Conservation (phyloP, 2,888 invertebrate species). For the Zygaena filipendulae region DNA sequence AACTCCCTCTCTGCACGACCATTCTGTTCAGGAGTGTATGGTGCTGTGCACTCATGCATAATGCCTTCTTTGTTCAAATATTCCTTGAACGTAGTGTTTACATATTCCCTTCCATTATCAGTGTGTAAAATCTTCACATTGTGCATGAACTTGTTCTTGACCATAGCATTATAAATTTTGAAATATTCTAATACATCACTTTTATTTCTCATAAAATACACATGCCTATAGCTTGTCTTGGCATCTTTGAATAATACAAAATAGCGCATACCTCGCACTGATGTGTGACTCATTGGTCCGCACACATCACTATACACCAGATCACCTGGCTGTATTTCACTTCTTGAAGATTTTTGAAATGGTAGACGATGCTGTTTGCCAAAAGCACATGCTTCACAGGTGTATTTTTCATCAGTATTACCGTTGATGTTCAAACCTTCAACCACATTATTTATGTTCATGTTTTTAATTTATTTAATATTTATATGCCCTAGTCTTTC, state of each 20-base stretch:
- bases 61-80: constrained; percentile 19
- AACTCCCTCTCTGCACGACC: constrained; percentile 24
- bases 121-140: constrained; percentile 18
- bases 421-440: constrained; percentile 11
- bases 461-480: constrained; percentile 15
- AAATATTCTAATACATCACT: constrained; percentile 19
- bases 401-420: constrained; percentile 6
- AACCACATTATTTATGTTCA: constrained; percentile 13
- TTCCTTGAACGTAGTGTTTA: constrained; percentile 16
- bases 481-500: constrained; percentile 17
- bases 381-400: constrained; percentile 19
- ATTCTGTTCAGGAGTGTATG: constrained; percentile 25
- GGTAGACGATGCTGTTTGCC: constrained; percentile 15
- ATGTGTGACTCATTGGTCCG: constrained; percentile 17
- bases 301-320: constrained; percentile 20
- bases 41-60: constrained; percentile 21
- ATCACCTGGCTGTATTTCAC: constrained; percentile 16
- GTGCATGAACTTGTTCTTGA: constrained; percentile 18
- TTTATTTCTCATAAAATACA: constrained; percentile 20
- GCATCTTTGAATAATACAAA: constrained; percentile 22
- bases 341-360: constrained; percentile 16
- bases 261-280: constrained; percentile 18
- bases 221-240: constrained; percentile 19
- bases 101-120: constrained; percentile 19
- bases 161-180: constrained; percentile 17